phyloP scores from a whole-genome alignment of 23 tunicate species.

The Styela clava region DNA sequence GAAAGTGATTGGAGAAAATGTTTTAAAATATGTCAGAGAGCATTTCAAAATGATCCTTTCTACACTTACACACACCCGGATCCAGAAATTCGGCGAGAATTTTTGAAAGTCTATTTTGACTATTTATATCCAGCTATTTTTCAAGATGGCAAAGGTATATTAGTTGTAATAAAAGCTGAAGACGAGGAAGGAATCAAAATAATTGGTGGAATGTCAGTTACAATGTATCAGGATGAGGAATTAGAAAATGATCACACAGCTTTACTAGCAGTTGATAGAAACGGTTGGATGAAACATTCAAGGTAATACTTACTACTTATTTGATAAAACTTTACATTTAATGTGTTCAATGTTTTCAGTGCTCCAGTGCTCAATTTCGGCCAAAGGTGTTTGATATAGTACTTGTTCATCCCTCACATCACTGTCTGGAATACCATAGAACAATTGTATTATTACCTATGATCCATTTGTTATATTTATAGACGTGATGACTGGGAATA shows the following conservation, averaged over 20 bases:
- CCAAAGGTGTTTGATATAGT: too few relatives aligned
- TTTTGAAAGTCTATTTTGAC: not conserved
- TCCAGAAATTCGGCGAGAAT: not conserved
- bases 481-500: constrained; percentile 6
- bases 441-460: too few relatives aligned
- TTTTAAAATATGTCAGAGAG: not conserved
- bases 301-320: constrained; percentile 6
- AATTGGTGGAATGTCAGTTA: not conserved
- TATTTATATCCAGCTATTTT: not conserved
- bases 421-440: too few relatives aligned
- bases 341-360: too few relatives aligned
- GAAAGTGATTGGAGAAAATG: constrained; percentile 25
- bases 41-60: not conserved
- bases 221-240: not conserved
- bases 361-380: not conserved
- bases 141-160: not conserved
- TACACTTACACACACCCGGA: not conserved
- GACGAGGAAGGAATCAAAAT: not conserved
- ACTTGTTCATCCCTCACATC: too few relatives aligned
- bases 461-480: too few relatives aligned
- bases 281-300: not conserved
- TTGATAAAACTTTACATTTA: too few relatives aligned
- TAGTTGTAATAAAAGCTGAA: not conserved
- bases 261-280: not conserved
- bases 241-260: not conserved